Conservation (phyloP, 2,888 invertebrate genomes). For the Cacoxenus indagator region DNA sequence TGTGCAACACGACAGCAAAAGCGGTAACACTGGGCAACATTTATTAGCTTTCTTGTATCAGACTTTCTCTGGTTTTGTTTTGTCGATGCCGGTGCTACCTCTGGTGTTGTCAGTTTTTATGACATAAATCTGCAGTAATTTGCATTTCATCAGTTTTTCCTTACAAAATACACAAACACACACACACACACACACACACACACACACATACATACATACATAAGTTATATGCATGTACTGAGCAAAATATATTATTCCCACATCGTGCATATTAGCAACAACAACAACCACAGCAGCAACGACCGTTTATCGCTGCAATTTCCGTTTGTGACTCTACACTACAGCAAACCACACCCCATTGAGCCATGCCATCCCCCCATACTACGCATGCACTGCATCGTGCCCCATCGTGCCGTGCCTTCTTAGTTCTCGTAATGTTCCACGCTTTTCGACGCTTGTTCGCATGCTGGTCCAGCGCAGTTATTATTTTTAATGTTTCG, state of each 20-base stretch:
- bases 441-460: too few species aligned
- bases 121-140: constrained; percentile 49
- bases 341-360: neutral
- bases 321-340: constrained; percentile 24
- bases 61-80: neutral
- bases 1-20: neutral
- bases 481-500: neutral
- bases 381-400: neutral
- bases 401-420: neutral
- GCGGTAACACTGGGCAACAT: neutral
- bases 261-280: neutral
- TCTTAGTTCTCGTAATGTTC: constrained; percentile 19
- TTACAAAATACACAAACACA: neutral
- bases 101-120: neutral
- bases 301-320: constrained; percentile 40
- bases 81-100: neutral
- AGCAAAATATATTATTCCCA: neutral
- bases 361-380: neutral
- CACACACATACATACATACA: neutral
- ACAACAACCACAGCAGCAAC: neutral
- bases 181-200: neutral
- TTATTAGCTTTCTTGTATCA: neutral
- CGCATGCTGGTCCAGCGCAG: neutral
- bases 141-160: constrained; percentile 43
- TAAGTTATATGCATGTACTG: neutral